Percentiles rank a stretch among this genome's conserved stretches.
Conservation (phyloP, 2,888 invertebrate genomes). For the Mylabris sibirica region DNA sequence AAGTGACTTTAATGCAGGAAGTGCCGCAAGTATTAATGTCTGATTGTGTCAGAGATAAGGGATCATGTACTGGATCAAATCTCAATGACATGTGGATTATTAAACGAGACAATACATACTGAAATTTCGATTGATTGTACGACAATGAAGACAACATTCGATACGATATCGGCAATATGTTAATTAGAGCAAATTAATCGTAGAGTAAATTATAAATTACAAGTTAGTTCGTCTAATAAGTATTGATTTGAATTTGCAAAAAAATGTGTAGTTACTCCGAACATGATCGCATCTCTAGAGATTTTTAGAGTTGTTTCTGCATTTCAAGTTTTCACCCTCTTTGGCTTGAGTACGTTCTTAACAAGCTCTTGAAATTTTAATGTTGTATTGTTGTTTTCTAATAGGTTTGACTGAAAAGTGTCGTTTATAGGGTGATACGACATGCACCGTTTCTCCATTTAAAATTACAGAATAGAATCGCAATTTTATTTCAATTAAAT, state of each 20-base stretch:
- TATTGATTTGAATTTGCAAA: not conserved
- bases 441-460: no score
- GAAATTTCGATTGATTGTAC: not conserved
- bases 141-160: not conserved
- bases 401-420: not conserved
- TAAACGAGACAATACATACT: not conserved
- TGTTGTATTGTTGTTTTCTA: not conserved
- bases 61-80: not conserved
- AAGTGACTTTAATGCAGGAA: not conserved
- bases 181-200: not conserved
- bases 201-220: not conserved
- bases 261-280: not conserved
- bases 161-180: not conserved
- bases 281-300: not conserved
- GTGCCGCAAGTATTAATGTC: not conserved
- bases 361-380: slow-evolving; percentile 1
- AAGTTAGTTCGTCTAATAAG: not conserved
- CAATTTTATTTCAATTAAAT: no score
- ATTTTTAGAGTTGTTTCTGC: not conserved
- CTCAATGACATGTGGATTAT: not conserved
- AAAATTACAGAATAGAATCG: no score
- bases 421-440: not conserved
- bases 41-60: not conserved
- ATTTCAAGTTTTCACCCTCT: slow-evolving; percentile 4
- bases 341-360: not conserved